Evolutionary conservation across 2,113 vertebrate genomes (phyloP), one percentile per base, ranked within the genome.

Genomic region (Oophaga pumilio): DNA sequence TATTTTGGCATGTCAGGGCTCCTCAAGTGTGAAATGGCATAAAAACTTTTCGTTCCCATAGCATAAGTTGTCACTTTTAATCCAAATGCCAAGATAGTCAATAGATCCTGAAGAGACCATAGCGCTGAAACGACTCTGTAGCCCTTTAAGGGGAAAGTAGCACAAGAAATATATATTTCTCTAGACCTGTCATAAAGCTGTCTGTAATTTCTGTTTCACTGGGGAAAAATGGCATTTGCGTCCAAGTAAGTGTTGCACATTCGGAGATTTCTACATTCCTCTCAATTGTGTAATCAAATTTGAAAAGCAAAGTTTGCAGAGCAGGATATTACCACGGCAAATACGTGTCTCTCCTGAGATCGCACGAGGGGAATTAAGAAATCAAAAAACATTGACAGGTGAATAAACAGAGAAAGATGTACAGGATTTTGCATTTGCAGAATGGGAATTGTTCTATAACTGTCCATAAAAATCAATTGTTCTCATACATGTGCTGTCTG

Each of bases 271-370:
- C 79, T 66, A 28, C 53, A 76, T 82, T 64, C 69, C 24, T 76
- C 79, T 88, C 79, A 64, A 76, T 88, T 82, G 79, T 76, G 43
- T 88, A 64, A 88, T 88, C 43, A 64, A 64, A 88, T 83, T 76
- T 88, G 68, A 53, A 82, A 88, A 88, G 80, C 69, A 88, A 86
- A 82, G 86, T 88, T 87, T 88, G 86, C 79, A 59, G 81, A 73
- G 78, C 86, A 13, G 69, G 86, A 83, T 83, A 88, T 88, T 76
- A 83, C 79, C 43, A 82, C 57, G 6, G 86, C 86, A 88, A 88
- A 88, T 62, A 76, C 18, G 57, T 22, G 26, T 43, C 50, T 64
- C 79, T 82, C 86, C 79, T 60, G 68, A 82, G 86, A 74, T 53
- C 22, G 68, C 43, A 68, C 56, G 4, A 28, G 17, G 69, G 86